Percentiles rank a stretch among this genome's conserved stretches.
phyloP scores from a whole-genome alignment of 2,888 invertebrate genomes.

The Myathropa florea region DNA sequence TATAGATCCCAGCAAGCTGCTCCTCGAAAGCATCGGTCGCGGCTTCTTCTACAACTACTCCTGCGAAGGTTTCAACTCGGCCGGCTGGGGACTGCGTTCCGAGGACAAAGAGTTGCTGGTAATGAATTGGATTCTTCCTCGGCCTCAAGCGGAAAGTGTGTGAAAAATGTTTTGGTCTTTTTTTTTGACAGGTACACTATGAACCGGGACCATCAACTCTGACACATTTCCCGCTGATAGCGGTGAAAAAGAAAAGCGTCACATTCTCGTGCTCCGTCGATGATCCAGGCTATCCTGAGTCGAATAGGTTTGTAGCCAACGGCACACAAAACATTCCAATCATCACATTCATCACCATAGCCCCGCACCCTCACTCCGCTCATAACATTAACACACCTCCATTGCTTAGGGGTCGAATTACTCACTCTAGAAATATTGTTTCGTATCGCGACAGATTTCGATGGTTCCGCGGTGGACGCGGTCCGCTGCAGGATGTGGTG shows the following conservation, averaged over 20 bases:
- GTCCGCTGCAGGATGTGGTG: slow-evolving; percentile 87
- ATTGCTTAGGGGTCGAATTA: slow-evolving; percentile 76
- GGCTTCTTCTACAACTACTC: slow-evolving; percentile 97
- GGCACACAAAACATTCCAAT: slow-evolving; percentile 59
- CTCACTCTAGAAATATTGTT: slow-evolving; percentile 77
- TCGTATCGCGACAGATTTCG: slow-evolving; percentile 83
- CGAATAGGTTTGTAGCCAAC: slow-evolving; percentile 79
- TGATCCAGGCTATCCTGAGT: slow-evolving; percentile 90
- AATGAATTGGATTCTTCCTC: background rate
- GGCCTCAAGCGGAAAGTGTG: background rate
- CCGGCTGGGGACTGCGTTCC: slow-evolving; percentile 93
- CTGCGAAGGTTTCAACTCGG: slow-evolving; percentile 93
- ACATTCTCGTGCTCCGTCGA: slow-evolving; percentile 92
- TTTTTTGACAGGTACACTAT: slow-evolving; percentile 81
- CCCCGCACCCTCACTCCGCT: slow-evolving; percentile 63
- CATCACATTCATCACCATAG: slow-evolving; percentile 68
- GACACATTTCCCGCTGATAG: slow-evolving; percentile 87
- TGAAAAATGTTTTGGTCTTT: background rate
- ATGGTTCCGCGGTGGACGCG: slow-evolving; percentile 90
- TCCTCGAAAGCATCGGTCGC: slow-evolving; percentile 92
- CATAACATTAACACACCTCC: slow-evolving; percentile 37
- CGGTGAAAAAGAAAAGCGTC: slow-evolving; percentile 91
- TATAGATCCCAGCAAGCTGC: slow-evolving; percentile 92
- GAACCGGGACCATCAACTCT: slow-evolving; percentile 92
- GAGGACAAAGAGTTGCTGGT: slow-evolving; percentile 89